phyloP scores from a whole-genome alignment of 1,140 invertebrate genomes.

The Papilio polyxenes region DNA sequence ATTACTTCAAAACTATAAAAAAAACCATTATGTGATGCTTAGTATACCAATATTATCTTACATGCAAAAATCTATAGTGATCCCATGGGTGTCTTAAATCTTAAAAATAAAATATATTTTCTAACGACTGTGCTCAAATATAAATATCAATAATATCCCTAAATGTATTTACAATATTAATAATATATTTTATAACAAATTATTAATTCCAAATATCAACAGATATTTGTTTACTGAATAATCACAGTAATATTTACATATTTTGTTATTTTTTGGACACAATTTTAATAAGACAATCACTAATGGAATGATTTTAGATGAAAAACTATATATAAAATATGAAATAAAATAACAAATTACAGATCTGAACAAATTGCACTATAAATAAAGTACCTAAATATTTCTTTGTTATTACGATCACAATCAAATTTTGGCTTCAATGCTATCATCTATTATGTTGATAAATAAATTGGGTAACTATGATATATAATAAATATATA shows the following conservation, averaged over 20 bases:
- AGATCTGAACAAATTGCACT: constrained; percentile 72
- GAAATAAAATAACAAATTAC: constrained; percentile 68
- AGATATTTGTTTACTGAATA: not conserved
- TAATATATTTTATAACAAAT: constrained; percentile 7
- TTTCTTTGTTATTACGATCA: constrained; percentile 63
- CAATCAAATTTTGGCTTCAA: constrained; percentile 69
- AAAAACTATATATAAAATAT: constrained; percentile 70
- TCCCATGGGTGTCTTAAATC: constrained; percentile 26
- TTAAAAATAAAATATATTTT: constrained; percentile 11
- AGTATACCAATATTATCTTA: constrained; percentile 15
- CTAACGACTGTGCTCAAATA: constrained; percentile 26
- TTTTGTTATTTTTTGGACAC: constrained; percentile 2
- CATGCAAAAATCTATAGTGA: constrained; percentile 24
- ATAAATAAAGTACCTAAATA: constrained; percentile 51
- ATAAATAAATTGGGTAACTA: constrained; percentile 68
- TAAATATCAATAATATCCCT: constrained; percentile 45
- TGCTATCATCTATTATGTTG: constrained; percentile 54
- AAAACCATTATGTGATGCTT: not conserved
- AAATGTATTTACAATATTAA: constrained; percentile 41
- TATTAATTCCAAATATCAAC: constrained; percentile 8
- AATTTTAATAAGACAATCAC: constrained; percentile 39
- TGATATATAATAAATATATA: constrained; percentile 57
- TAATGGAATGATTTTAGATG: constrained; percentile 64
- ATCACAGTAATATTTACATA: constrained; percentile 13
- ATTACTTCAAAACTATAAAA: not conserved